These are phyloP conservation scores for Trididemnum clinides DNA, from an alignment of 23 tunicate genomes.

Conservation along the genomic window DNA sequence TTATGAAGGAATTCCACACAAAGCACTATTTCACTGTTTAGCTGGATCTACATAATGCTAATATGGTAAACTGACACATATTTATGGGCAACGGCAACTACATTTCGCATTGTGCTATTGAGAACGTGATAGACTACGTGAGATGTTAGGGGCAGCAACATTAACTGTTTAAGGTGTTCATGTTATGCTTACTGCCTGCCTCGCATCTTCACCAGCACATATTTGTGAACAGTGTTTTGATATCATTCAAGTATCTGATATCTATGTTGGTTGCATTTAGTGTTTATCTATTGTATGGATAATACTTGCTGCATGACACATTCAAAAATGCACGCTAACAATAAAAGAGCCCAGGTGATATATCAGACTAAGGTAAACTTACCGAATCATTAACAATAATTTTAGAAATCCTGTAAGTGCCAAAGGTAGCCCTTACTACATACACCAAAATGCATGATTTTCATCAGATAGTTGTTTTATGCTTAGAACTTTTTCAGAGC, in stretches of 20 bases:
- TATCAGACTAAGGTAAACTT: neutral
- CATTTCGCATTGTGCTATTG: neutral
- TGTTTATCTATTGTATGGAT: neutral
- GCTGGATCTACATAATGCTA: neutral
- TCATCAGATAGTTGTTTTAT: neutral
- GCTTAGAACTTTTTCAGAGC: neutral
- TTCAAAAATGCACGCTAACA: neutral
- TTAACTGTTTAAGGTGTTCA: neutral
- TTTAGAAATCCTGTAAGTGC: too few species aligned
- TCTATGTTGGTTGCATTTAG: neutral
- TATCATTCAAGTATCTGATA: too few species aligned
- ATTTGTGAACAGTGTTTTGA: too few species aligned
- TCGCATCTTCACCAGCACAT: too few species aligned
- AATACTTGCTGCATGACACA: neutral
- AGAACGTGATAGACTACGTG: neutral
- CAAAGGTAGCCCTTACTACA: too few species aligned
- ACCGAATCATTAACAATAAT: neutral
- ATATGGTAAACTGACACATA: neutral
- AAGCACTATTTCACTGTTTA: neutral
- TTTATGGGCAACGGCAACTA: neutral
- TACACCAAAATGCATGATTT: too few species aligned
- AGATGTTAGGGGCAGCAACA: neutral
- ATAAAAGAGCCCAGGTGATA: neutral
- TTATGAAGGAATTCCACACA: neutral
- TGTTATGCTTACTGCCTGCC: too few species aligned